phyloP scores from a whole-genome alignment of 2,113 vertebrate genomes.

The Speoplatyrhinus poulsoni region DNA sequence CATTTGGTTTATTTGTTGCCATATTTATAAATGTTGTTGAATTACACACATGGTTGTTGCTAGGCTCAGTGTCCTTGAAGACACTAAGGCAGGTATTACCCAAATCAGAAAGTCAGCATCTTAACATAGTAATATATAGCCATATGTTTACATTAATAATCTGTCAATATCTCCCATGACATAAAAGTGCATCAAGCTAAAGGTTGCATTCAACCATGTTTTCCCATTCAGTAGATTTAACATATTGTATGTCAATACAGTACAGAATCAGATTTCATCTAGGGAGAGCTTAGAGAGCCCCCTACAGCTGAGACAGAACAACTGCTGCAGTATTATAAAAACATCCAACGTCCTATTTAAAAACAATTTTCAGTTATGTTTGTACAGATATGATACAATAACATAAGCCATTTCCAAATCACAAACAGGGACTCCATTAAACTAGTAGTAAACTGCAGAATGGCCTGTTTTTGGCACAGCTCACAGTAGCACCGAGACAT shows the following conservation, averaged over 20 bases:
- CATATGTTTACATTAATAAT: slow-evolving; percentile 10
- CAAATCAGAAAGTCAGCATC: slow-evolving; percentile 10
- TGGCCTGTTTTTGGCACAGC: slow-evolving; percentile 46
- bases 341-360: slow-evolving; percentile 24
- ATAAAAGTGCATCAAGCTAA: slow-evolving; percentile 48
- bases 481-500: slow-evolving; percentile 64
- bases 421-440: slow-evolving; percentile 31
- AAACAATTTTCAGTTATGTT: slow-evolving; percentile 24
- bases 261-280: slow-evolving; percentile 31
- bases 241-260: slow-evolving; percentile 6
- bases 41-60: slow-evolving; percentile 56
- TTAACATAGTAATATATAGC: not conserved
- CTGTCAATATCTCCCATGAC: slow-evolving; percentile 21
- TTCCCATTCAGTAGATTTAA: slow-evolving; percentile 11
- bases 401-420: slow-evolving; percentile 45
- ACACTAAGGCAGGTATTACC: slow-evolving; percentile 31
- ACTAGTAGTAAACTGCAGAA: slow-evolving; percentile 35
- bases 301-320: slow-evolving; percentile 46
- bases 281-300: slow-evolving; percentile 20
- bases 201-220: slow-evolving; percentile 35
- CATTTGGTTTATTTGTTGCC: slow-evolving; percentile 73
- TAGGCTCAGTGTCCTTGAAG: slow-evolving; percentile 25
- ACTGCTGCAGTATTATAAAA: slow-evolving; percentile 45
- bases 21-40: slow-evolving; percentile 61
- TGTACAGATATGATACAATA: slow-evolving; percentile 37